Evolutionary conservation across 1,140 invertebrate genomes (phyloP).

Genomic region (Polypedilum vanderplanki): DNA sequence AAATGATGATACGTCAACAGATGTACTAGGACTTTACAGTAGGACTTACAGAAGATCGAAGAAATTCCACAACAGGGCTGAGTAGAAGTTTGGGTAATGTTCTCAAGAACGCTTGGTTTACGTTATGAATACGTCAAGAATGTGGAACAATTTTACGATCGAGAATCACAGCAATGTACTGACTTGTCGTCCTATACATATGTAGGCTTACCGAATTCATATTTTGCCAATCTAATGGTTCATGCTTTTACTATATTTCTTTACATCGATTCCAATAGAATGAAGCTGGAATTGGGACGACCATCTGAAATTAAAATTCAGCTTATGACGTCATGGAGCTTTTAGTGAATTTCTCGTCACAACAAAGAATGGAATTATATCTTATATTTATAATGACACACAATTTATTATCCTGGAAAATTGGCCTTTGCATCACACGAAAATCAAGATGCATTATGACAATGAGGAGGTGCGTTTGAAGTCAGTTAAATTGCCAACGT

Average conservation of each 20-base stretch:
- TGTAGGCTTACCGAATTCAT: conserved; percentile 72
- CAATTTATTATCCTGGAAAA: conserved; percentile 78
- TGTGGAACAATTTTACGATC: conserved; percentile 82
- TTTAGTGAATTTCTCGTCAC: conserved; percentile 75
- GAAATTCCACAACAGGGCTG: conserved; percentile 71
- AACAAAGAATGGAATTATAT: conserved; percentile 67
- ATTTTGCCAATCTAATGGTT: conserved; percentile 65
- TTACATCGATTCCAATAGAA: conserved; percentile 87
- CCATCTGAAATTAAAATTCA: conserved; percentile 73
- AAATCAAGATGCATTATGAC: conserved; percentile 78
- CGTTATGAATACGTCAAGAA: conserved; percentile 85
- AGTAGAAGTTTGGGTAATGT: conserved; percentile 81
- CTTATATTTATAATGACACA: conserved; percentile 75
- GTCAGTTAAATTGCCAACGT: conserved; percentile 76
- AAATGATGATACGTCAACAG: conserved; percentile 69
- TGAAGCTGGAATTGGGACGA: conserved; percentile 90
- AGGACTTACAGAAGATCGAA: conserved; percentile 67
- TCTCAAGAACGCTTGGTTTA: conserved; percentile 71
- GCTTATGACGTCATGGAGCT: conserved; percentile 78
- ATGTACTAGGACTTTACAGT: conserved; percentile 74
- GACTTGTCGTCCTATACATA: conserved; percentile 77
- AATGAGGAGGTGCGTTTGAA: conserved; percentile 76
- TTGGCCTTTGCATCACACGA: conserved; percentile 82
- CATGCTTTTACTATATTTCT: conserved; percentile 77
- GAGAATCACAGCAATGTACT: conserved; percentile 71